Percentiles rank a stretch among this genome's conserved stretches.
These are phyloP conservation scores for Danaus plexippus DNA, from an alignment of 1,140 invertebrate species.

Conservation along the genomic window DNA sequence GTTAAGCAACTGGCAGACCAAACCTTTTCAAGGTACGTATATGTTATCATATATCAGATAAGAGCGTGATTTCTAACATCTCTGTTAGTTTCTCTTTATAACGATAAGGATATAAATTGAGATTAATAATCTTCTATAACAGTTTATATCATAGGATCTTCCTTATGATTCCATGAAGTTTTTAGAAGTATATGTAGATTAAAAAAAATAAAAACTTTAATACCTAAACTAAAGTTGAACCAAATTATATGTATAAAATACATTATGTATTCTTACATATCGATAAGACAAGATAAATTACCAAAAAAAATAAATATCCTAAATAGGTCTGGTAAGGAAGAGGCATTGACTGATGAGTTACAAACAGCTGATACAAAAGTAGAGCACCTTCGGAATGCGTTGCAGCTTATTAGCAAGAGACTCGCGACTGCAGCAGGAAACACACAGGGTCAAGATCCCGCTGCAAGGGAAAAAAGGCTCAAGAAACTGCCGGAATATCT, in stretches of 20 bases:
- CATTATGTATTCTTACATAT: too few relatives aligned
- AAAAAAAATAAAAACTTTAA: too few relatives aligned
- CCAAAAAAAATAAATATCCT: slow-evolving; percentile 7
- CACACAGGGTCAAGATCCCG: slow-evolving; percentile 73
- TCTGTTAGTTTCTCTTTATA: slow-evolving; percentile 19
- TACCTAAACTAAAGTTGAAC: background rate
- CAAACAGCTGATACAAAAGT: slow-evolving; percentile 89
- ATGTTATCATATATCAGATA: slow-evolving; percentile 55
- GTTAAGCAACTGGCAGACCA: slow-evolving; percentile 91
- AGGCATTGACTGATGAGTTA: slow-evolving; percentile 89
- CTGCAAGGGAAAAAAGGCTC: slow-evolving; percentile 81
- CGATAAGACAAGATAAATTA: too few relatives aligned
- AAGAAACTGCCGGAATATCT: slow-evolving; percentile 74
- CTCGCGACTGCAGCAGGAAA: slow-evolving; percentile 72
- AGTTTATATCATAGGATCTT: too few relatives aligned
- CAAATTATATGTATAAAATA: slow-evolving; percentile 1
- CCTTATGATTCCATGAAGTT: too few relatives aligned
- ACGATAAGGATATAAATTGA: too few relatives aligned
- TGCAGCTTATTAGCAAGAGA: slow-evolving; percentile 79
- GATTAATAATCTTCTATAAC: too few relatives aligned
- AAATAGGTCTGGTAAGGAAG: slow-evolving; percentile 87
- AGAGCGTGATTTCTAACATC: slow-evolving; percentile 32
- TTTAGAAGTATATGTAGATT: too few relatives aligned
- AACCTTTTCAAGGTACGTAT: slow-evolving; percentile 85
- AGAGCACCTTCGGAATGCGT: slow-evolving; percentile 84